Evolutionary conservation across 2,113 vertebrate species (phyloP), one percentile per base, ranked within the genome.

Genomic region (Leptodactylus fuscus): DNA sequence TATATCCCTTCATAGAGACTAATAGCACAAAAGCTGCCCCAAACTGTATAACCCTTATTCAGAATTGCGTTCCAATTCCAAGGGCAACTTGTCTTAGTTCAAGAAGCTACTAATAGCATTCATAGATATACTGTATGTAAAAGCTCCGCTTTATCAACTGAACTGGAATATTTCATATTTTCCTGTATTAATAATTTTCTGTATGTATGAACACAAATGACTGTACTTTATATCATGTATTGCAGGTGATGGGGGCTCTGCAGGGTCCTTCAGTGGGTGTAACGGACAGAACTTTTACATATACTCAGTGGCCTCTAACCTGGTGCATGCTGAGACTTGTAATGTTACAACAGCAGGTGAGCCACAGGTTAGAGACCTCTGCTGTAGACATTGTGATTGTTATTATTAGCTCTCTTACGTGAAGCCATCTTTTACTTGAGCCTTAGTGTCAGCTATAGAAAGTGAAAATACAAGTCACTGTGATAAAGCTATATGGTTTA

Each of bases 401-500:
- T 20, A 36, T 38, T 69, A 1, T 69, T 36, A 38, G 34, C 65
- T 69, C 62, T 34, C 15, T 67, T 18, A 67, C 1, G 34, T 69
- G 22, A 67, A 69, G 65, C 34, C 65, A 69, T 38, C 65, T 38
- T 69, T 38, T 69, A 38, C 29, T 69, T 34, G 2, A 32, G 62
- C 62, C 29, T 67, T 20, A 67, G 62, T 38, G 34, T 69, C 65
- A 22, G 65, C 34, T 69, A 69, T 22, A 69, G 65, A 69, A 18
- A 67, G 62, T 67, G 65, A 38, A 38, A 75, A 32, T 49, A 75
- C 24, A 75, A 76, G 24, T 32, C 46, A 69, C 65, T 75, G 73
- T 76, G 73, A 51, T 32, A 76, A 32, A 75, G 71, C 71, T 29
- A 49, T 13, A 62, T 80, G 53, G 27, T 80, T 44, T 44, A 60